phyloP scores from a whole-genome alignment of 2,113 vertebrate genomes.

The Muntiacus reevesi region DNA sequence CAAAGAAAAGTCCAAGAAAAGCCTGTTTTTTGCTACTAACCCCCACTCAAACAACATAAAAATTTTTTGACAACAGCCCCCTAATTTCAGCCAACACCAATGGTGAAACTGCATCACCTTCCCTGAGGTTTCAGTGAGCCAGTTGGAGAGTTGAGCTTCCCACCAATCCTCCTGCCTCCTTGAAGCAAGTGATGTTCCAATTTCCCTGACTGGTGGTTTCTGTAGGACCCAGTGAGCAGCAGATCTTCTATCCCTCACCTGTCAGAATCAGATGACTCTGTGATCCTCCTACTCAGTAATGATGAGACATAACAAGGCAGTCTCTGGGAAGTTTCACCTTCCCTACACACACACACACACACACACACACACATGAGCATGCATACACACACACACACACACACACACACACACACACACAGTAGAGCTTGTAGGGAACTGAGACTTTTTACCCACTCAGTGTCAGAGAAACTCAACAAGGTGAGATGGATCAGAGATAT shows the following conservation, averaged over 20 bases:
- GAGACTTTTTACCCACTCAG: not conserved
- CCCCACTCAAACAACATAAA: not conserved
- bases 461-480: not conserved
- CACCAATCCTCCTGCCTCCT: not conserved
- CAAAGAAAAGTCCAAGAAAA: not conserved
- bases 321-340: not conserved
- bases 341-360: too few species aligned
- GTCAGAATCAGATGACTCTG: not conserved
- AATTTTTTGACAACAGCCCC: not conserved
- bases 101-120: not conserved
- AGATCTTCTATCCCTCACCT: not conserved
- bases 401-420: not conserved
- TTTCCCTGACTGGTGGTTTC: not conserved
- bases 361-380: not conserved
- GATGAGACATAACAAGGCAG: not conserved
- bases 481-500: not conserved
- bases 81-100: not conserved
- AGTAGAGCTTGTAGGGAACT: not conserved
- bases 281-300: not conserved
- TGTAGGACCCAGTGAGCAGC: not conserved
- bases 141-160: not conserved
- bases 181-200: not conserved
- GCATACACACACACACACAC: not conserved
- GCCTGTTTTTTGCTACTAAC: not conserved
- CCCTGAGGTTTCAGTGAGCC: not conserved